These are phyloP conservation scores for Pheosia tremula DNA, from an alignment of 2,888 invertebrate genomes.

Conservation along the genomic window DNA sequence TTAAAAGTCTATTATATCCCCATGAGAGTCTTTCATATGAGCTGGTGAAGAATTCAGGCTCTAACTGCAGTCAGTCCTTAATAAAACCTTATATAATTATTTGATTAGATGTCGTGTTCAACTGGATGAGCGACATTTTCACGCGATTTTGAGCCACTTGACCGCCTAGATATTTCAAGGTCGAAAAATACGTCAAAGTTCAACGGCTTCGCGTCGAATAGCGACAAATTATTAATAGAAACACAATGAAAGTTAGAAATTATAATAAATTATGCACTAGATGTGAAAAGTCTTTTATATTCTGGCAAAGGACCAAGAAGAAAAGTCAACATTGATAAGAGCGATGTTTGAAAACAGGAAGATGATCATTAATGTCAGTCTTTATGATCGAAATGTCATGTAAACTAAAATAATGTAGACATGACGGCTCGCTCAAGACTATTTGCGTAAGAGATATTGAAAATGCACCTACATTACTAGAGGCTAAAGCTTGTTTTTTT, in stretches of 20 bases:
- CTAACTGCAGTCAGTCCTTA: too few relatives aligned
- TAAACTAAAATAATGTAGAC: background rate
- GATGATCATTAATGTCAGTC: background rate
- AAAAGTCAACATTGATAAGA: background rate
- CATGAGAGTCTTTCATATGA: too few relatives aligned
- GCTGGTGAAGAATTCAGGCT: too few relatives aligned
- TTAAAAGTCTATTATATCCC: too few relatives aligned
- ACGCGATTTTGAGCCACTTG: background rate
- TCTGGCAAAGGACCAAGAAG: background rate
- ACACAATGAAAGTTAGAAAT: background rate
- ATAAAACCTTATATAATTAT: too few relatives aligned
- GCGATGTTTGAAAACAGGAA: background rate
- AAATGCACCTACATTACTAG: too few relatives aligned
- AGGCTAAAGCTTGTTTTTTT: too few relatives aligned
- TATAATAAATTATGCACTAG: background rate
- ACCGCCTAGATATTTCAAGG: background rate
- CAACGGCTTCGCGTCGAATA: background rate
- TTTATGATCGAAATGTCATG: background rate
- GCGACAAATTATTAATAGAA: background rate
- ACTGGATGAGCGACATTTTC: background rate
- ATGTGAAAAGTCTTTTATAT: background rate
- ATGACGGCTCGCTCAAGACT: background rate
- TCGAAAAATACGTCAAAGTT: slow-evolving; percentile 1
- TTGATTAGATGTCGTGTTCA: too few relatives aligned
- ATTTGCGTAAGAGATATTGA: background rate